phyloP scores from a whole-genome alignment of 1,140 invertebrate genomes.

The Lordiphosa clarofinis region DNA sequence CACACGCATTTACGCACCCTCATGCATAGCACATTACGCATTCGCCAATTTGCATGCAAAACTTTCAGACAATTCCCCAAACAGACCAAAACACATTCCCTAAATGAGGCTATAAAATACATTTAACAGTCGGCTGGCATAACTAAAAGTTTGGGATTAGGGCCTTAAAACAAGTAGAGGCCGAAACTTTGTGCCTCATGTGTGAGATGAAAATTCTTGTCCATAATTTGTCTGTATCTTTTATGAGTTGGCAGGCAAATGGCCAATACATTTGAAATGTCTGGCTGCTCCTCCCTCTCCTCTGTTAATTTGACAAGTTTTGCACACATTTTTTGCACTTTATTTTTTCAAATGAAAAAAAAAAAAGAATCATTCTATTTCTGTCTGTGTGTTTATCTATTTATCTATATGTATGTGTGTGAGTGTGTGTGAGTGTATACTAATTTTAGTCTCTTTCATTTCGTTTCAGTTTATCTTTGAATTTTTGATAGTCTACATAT shows the following conservation, averaged over 20 bases:
- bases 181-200: constrained; percentile 4
- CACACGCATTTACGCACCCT: constrained; percentile 2
- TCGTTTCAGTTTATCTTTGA: constrained; percentile 15
- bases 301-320: no score
- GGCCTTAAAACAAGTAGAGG: constrained; percentile 3
- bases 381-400: constrained; percentile 8
- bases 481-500: constrained; percentile 35
- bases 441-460: constrained; percentile 59
- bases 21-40: constrained; percentile 30
- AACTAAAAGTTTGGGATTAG: constrained; percentile 5
- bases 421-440: constrained; percentile 19
- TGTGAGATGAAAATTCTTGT: constrained; percentile 10
- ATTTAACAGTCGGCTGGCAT: constrained; percentile 14
- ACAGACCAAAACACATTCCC: constrained; percentile 44
- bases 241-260: constrained; percentile 1
- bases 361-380: constrained; percentile 7
- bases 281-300: no score
- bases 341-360: constrained; percentile 2
- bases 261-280: no score
- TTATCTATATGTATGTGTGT: constrained; percentile 9
- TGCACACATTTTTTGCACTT: constrained; percentile 33
- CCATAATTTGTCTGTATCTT: constrained; percentile 10
- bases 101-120: constrained; percentile 45
- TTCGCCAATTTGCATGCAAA: constrained; percentile 42
- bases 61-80: constrained; percentile 47